Base-by-base conservation (phyloP, 2,797 vertebrate species). In the Coregonus sp. region DNA sequence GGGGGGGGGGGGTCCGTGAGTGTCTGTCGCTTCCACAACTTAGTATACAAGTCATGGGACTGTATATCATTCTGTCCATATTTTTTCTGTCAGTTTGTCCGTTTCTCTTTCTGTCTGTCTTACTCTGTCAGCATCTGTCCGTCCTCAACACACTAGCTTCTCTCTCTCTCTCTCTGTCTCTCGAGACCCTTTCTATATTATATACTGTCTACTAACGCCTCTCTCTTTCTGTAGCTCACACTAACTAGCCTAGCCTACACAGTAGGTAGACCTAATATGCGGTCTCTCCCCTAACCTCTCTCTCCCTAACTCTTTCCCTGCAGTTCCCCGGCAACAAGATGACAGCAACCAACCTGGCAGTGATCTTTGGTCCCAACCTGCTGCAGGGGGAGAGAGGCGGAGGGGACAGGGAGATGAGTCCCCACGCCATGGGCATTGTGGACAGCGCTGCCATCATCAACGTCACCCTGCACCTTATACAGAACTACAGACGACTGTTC, bases 291-390 rank as follows among this genome's bases (percentile, higher is more conserved):
- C 9, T 47, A 47, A 12, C 40, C n/a, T 25, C 18, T 31, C 56
- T 63, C 18, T 47, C 14, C 20, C 20, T 11, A 20, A 31, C 73
- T 73, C 59, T 75, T 47, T 66, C 37, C 73, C 67, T 15, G 68
- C 76, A 98, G 97, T 89, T 98, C 71, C 86, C 91, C 0, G 97
- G 97, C 4, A 99, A 99, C 88, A 97, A 97, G 88, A 99, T 99
- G 97, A 98, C 97, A 0, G 90, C 92, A 0, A 93, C 92, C 0
- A 99, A 99, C 86, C 86, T 99, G 89, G 97, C 97, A 0, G 96
- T 97, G 56, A 92, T 98, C 86, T 99, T 99, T n/a, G 97, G 97
- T 29, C 96, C 97, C 11, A 95, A 97, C 89, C 91, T 99, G 77
- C 93, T 99, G 67, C 96, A 96, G 90, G 92, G 88, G 70, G 97